A percentile compares a stretch with the other conserved stretches of the same genome.
These are phyloP conservation scores for Meloidogyne hapla DNA, from an alignment of 1,140 invertebrate species.

Conservation along the genomic window DNA sequence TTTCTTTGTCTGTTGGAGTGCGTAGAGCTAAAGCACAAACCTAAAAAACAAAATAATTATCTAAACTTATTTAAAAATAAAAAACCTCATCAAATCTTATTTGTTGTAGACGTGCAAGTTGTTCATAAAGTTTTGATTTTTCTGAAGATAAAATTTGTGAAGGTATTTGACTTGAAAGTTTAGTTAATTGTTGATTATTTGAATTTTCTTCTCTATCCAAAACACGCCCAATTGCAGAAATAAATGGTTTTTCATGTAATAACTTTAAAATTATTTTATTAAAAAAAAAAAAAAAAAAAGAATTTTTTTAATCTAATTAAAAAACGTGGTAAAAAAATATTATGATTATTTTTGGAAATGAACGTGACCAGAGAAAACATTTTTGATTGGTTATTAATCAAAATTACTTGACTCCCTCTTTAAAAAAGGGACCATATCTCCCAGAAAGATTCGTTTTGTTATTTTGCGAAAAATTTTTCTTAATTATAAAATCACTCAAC, in stretches of 20 bases:
- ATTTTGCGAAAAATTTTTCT: too few relatives aligned
- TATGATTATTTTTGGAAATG: too few relatives aligned
- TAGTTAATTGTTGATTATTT: neutral
- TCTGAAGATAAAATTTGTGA: slow-evolving; percentile 28
- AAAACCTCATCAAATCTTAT: slow-evolving; percentile 45
- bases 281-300: slow-evolving; percentile 13
- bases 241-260: slow-evolving; percentile 45
- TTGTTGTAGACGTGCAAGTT: slow-evolving; percentile 43
- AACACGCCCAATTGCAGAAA: slow-evolving; percentile 41
- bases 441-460: too few relatives aligned
- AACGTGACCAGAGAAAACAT: too few relatives aligned
- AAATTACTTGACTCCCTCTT: too few relatives aligned
- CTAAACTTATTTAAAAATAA: neutral
- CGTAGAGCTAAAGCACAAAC: slow-evolving; percentile 35
- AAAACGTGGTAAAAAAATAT: too few relatives aligned
- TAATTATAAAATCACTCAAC: too few relatives aligned
- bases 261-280: slow-evolving; percentile 32
- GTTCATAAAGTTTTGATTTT: slow-evolving; percentile 31
- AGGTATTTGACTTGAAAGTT: neutral
- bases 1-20: slow-evolving; percentile 39
- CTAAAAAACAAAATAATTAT: neutral
- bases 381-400: too few relatives aligned
- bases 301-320: too few relatives aligned
- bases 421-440: too few relatives aligned
- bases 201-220: slow-evolving; percentile 13